Base-by-base conservation (phyloP, 1,140 invertebrate genomes). In the Coboldia fuscipes region DNA sequence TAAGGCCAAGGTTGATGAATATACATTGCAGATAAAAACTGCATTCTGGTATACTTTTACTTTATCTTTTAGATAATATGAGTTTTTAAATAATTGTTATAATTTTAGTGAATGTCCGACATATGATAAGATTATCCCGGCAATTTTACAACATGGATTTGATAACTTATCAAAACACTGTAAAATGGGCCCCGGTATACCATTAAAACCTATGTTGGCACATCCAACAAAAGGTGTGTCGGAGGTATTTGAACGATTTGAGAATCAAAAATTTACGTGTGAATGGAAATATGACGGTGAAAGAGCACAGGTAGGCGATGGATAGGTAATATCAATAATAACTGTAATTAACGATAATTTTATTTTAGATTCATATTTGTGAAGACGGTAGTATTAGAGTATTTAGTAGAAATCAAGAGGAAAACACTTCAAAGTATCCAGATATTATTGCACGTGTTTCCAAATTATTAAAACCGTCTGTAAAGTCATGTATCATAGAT, bases 241-340 rank as follows among this genome's bases (percentile, higher is more conserved):
- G 34, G 92, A 98, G 58, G 83, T 98, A 12, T 56, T 98, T 3
- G 66, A 75, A 32, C 65, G 89, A 35, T 98, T 99, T 58, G 89
- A 94, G 38, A 72, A 76, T 19, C 60, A 81, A 42, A 75, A 82
- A 46, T 98, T 99, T 48, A 97, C 93, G 3, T 98, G 93, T 54
- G 96, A 99, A 64, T 99, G 78, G 70, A 99, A 99, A 57, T 99
- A 99, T 56, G 96, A 99, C 58, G 96, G 96, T 4, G 96, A 99
- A 65, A 62, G 96, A 49, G 94, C 90, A 4, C 96, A 98, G 65
- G 79, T 89, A 41, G 23, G n/a, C 38, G 22, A 22, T 22, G 26
- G 2, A 20, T 37, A 37, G 7, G 14, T 23, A 10, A 20, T 18
- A 33, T 13, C 27, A 26, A 14, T 14, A 26, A 35, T 7, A 22